Conservation (phyloP, 2,113 vertebrate species). For the Alligator mississippiensis region DNA sequence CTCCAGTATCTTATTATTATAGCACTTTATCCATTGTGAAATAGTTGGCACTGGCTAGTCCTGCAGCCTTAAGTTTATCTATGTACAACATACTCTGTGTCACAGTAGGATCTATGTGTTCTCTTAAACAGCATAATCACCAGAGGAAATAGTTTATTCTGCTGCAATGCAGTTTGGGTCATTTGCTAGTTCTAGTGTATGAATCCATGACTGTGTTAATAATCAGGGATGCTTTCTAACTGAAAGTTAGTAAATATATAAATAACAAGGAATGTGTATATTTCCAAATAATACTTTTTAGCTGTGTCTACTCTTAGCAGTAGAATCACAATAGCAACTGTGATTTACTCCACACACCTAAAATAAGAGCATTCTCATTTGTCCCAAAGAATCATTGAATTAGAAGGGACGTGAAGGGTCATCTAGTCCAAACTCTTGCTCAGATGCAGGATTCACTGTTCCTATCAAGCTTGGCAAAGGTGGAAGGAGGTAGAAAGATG, state of each 20-base stretch:
- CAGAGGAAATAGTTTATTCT: background rate
- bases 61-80: background rate
- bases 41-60: background rate
- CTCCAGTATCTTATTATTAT: background rate
- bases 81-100: background rate
- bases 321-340: background rate
- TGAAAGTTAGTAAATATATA: background rate
- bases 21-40: background rate
- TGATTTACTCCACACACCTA: background rate
- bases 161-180: accelerated
- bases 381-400: background rate
- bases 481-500: too few species aligned
- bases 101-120: background rate
- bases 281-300: background rate
- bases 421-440: too few species aligned
- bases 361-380: background rate
- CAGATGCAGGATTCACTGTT: too few species aligned
- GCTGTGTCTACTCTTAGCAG: background rate
- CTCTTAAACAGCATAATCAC: background rate
- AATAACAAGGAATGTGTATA: background rate
- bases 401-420: too few species aligned
- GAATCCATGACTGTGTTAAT: background rate
- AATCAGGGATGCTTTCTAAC: background rate
- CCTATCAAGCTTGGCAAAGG: too few species aligned
- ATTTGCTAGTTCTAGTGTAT: background rate